Percentiles rank a stretch among this genome's conserved stretches.
Evolutionary conservation across 2,797 vertebrate species (phyloP).

Genomic region (Syngnathus acus): DNA sequence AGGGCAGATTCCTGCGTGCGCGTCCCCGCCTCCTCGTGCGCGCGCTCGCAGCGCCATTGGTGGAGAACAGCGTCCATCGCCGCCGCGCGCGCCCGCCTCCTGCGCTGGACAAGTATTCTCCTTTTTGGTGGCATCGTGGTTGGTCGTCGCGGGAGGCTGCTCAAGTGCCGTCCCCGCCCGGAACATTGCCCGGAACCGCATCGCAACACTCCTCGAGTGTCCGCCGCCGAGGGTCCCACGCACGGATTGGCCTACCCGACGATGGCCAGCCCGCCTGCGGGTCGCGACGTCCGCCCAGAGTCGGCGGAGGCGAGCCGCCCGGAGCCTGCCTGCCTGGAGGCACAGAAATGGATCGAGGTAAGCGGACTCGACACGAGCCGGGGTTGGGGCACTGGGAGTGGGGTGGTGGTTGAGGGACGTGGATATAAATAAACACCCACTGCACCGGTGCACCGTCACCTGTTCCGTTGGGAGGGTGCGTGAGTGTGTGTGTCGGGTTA

Average conservation of each 20-base stretch:
- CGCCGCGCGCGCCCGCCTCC: conserved; percentile 8
- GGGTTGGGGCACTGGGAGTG: no score
- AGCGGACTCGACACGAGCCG: conserved; percentile 14
- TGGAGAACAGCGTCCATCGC: conserved; percentile 22
- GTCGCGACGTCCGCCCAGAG: conserved; percentile 53
- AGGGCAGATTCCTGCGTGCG: conserved; percentile 55
- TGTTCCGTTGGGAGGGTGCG: conserved; percentile 44
- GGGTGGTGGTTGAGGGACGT: neutral
- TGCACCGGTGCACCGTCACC: conserved; percentile 59
- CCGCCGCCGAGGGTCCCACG: conserved; percentile 17
- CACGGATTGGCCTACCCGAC: conserved; percentile 34
- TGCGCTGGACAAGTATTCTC: conserved; percentile 21
- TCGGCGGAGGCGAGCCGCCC: conserved; percentile 55
- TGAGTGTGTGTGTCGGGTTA: conserved; percentile 46
- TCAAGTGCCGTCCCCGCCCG: neutral
- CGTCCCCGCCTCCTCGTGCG: conserved; percentile 44
- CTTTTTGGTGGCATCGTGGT: conserved; percentile 55
- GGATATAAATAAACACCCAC: conserved; percentile 4
- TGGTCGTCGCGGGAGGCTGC: conserved; percentile 18
- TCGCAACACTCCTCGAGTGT: conserved; percentile 2
- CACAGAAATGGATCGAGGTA: conserved; percentile 96
- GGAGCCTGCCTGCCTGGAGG: conserved; percentile 82
- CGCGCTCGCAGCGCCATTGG: conserved; percentile 25
- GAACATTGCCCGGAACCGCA: conserved; percentile 5
- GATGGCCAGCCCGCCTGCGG: conserved; percentile 79